Evolutionary conservation across 2,888 invertebrate genomes (phyloP), one percentile per base, ranked within the genome.

Genomic region (Spilosoma lubricipeda): DNA sequence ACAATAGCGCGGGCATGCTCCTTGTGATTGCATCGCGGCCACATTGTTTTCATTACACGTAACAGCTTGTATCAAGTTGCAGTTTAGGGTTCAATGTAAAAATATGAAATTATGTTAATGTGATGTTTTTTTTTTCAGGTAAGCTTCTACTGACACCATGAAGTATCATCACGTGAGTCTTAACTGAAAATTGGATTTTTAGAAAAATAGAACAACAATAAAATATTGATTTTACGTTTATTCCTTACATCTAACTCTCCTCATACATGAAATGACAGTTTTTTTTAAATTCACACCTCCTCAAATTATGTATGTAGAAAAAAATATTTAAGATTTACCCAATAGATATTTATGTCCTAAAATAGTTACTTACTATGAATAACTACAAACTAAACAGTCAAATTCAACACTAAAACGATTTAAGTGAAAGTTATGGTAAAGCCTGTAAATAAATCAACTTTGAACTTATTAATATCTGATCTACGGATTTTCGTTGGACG

Each of bases 1-100:
- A 94, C 94, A 94, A 94, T 93, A 90, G 93, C 88, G 82, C 82
- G 82, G 87, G 83, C 86, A 87, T 86, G 89, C 91, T 91, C 88
- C 92, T 92, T 90, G 89, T 93, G 92, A 92, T 92, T 91, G 92
- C 91, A 89, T 86, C 86, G 84, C 84, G 86, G 81, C 85, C 84
- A 89, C 90, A 92, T 93, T 93, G 93, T 93, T 89, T 88, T 88
- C 86, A 89, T 90, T 90, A 91, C 90, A 88, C 84, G 86, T 86
- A 89, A 83, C 89, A 89, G 89, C 85, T 87, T 89, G 89, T 89
- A 88, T 90, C 90, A 91, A 90, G 88, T 86, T 87, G 85, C 87
- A 87, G 83, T 87, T 88, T 86, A 82, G 84, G 85, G 80, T 86
- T 89, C 82, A 88, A 88, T 86, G 81, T 86, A 86, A 88, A 79